phyloP scores from a whole-genome alignment of 2,888 invertebrate genomes.

The Steromphala cineraria region DNA sequence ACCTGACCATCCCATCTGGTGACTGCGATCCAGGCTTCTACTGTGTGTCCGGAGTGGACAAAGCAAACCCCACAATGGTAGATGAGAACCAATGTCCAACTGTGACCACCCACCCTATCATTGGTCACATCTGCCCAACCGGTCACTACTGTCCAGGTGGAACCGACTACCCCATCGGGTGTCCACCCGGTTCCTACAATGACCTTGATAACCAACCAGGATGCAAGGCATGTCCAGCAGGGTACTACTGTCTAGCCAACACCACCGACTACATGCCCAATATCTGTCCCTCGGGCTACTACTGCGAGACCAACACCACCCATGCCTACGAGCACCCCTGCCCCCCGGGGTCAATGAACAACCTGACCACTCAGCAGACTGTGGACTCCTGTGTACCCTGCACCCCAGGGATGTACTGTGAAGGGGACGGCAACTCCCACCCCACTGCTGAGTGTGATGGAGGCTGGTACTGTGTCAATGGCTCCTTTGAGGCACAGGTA shows the following conservation, averaged over 20 bases:
- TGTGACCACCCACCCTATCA: conserved; percentile 66
- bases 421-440: conserved; percentile 56
- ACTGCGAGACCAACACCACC: conserved; percentile 59
- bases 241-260: conserved; percentile 69
- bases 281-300: conserved; percentile 66
- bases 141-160: conserved; percentile 69
- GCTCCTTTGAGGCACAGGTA: conserved; percentile 58
- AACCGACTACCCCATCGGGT: conserved; percentile 66
- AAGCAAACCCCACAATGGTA: conserved; percentile 67
- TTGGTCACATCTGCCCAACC: conserved; percentile 67
- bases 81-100: conserved; percentile 69
- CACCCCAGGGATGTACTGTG: conserved; percentile 65
- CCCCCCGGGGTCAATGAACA: conserved; percentile 65
- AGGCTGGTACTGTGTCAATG: conserved; percentile 69
- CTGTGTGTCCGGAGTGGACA: conserved; percentile 64
- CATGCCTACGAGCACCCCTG: conserved; percentile 57
- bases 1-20: conserved; percentile 63
- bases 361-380: conserved; percentile 52
- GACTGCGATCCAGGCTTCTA: conserved; percentile 63
- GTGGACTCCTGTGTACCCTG: conserved; percentile 55
- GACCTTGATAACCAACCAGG: conserved; percentile 61
- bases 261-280: conserved; percentile 66
- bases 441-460: conserved; percentile 64
- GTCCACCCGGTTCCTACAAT: conserved; percentile 71
- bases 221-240: conserved; percentile 69